Base-by-base conservation (phyloP, 2,888 invertebrate genomes). In the Octonoba sinensis region DNA sequence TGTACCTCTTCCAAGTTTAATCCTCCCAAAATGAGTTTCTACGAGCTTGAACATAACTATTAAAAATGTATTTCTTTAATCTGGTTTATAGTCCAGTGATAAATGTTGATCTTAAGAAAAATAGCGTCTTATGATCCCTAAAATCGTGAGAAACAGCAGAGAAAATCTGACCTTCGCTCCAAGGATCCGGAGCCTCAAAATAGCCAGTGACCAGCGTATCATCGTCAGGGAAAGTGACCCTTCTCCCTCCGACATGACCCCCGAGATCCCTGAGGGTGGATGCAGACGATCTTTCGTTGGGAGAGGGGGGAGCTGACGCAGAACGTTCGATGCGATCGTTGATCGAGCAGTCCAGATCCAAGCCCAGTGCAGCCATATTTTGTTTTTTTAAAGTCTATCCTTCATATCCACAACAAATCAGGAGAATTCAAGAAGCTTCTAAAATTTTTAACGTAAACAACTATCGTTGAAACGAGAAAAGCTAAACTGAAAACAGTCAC, bases 101-200 rank as follows among this genome's bases (percentile, higher is more conserved):
- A 16, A 15, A 15, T 1, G 16, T 13, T 49, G 49, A 49, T 15
- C 49, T 49, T 13, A 1, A 49, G 1, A 16, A 16, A 15, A 49
- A 15, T 16, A 49, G 16, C 16, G 16, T 15, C 16, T 49, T 15
- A 49, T 1, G 1, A 49, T 1, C 1, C 16, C 16, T n/a, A n/a
- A n/a, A n/a, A n/a, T n/a, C n/a, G n/a, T n/a, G n/a, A n/a, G n/a
- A n/a, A 36, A 36, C 3, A 36, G 8, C 8, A 36, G 36, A 36
- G 6, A 36, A 36, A 36, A 36, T 36, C 78, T 60, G n/a, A 83
- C 83, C 83, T 75, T 79, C 75, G 22, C 70, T 91, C 94, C 94
- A 95, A 82, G 95, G 95, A 90, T 94, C 93, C 27, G 93, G 93
- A 72, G 95, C 94, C 87, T 95, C 95, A 88, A 94, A 91, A 88